These are phyloP conservation scores for Drosophila murphyi DNA, from an alignment of 1,140 invertebrate species.

Conservation along the genomic window DNA sequence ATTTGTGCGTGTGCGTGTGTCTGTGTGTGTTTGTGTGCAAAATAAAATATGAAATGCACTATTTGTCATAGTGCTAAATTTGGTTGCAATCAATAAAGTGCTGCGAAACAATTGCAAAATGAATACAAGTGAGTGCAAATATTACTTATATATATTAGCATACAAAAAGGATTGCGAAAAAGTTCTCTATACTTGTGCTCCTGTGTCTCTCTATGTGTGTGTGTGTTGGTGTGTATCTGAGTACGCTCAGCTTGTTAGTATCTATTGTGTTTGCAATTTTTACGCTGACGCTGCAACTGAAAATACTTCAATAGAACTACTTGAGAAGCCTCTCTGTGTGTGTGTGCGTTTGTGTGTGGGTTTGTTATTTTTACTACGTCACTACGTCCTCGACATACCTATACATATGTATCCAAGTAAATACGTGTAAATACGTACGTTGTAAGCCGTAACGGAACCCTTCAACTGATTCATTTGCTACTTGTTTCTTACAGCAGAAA, in stretches of 20 bases:
- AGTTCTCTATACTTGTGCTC: constrained; percentile 35
- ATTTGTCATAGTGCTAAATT: neutral
- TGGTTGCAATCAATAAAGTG: constrained; percentile 1
- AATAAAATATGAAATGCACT: neutral
- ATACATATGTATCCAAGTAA: constrained; percentile 17
- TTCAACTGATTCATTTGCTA: constrained; percentile 7
- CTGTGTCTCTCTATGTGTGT: constrained; percentile 9
- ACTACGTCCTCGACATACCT: constrained; percentile 62
- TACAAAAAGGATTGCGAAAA: constrained; percentile 45
- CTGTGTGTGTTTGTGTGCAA: neutral
- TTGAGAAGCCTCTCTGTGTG: constrained; percentile 31
- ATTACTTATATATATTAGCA: neutral
- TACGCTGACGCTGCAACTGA: constrained; percentile 70
- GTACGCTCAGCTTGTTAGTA: constrained; percentile 51
- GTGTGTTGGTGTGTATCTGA: constrained; percentile 33
- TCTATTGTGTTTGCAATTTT: constrained; percentile 73
- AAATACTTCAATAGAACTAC: constrained; percentile 62
- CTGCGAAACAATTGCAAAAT: constrained; percentile 25
- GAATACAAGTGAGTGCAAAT: constrained; percentile 50
- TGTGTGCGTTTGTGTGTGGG: constrained; percentile 8
- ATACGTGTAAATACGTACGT: neutral
- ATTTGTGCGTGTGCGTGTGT: neutral
- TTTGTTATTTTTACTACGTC: constrained; percentile 61
- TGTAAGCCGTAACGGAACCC: neutral
- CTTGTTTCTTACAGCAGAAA: neutral